These are phyloP conservation scores for Dendropsophus ebraccatus DNA, from an alignment of 2,113 vertebrate genomes.

Conservation along the genomic window DNA sequence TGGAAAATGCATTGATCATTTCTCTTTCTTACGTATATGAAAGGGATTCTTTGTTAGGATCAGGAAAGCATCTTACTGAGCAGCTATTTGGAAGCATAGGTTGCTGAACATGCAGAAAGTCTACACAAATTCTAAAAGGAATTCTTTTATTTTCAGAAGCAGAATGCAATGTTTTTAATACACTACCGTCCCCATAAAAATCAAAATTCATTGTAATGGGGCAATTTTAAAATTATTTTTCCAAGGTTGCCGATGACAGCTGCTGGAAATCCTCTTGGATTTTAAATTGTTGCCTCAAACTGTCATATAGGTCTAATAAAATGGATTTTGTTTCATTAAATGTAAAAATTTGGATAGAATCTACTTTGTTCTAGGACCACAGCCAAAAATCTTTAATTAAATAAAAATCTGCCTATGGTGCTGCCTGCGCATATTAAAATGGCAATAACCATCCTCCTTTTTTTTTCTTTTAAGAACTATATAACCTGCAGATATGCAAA, in stretches of 20 bases:
- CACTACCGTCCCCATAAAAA: neutral
- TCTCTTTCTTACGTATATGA: neutral
- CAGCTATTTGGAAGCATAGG: neutral
- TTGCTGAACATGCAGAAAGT: neutral
- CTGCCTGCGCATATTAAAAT: conserved; percentile 58
- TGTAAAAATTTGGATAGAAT: conserved; percentile 62
- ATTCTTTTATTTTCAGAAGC: conserved; percentile 3
- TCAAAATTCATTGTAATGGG: neutral
- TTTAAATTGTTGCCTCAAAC: conserved; percentile 65
- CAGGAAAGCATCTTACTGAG: neutral
- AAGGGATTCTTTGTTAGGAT: neutral
- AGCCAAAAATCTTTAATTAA: conserved; percentile 62
- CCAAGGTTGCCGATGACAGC: conserved; percentile 43
- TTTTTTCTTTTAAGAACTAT: conserved; percentile 47
- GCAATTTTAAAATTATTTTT: conserved; percentile 38
- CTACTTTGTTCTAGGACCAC: conserved; percentile 55
- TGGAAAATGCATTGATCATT: neutral
- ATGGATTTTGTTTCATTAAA: conserved; percentile 62
- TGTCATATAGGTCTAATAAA: conserved; percentile 55
- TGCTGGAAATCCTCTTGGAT: conserved; percentile 57
- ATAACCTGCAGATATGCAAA: conserved; percentile 58
- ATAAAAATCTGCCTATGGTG: conserved; percentile 46
- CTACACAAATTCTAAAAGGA: neutral
- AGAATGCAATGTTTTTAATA: neutral
- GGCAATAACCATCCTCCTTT: conserved; percentile 48